Conservation (phyloP, 1,140 invertebrate genomes). For the Parapsyche elsis region DNA sequence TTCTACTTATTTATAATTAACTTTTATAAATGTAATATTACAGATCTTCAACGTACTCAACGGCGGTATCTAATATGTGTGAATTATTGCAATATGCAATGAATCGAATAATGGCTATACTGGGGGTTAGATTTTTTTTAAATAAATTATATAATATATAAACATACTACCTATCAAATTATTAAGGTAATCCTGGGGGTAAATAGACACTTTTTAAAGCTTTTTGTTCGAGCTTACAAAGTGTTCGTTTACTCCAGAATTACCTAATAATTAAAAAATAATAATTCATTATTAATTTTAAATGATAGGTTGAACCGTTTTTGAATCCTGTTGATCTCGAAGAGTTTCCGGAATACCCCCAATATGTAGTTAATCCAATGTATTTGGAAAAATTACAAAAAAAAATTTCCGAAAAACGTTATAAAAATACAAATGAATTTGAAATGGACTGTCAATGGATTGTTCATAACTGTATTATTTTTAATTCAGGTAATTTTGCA, state of each 20-base stretch:
- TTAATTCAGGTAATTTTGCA: constrained; percentile 74
- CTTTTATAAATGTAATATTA: no score
- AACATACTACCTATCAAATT: no score
- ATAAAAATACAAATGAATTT: constrained; percentile 81
- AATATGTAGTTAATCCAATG: constrained; percentile 74
- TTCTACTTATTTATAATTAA: no score
- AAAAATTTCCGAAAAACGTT: constrained; percentile 76
- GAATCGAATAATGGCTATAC: not conserved
- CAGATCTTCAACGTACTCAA: no score
- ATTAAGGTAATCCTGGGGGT: no score
- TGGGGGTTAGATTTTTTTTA: not conserved
- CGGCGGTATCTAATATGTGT: constrained; percentile 66
- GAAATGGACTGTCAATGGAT: constrained; percentile 84
- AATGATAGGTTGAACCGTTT: not conserved
- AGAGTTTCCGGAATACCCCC: not conserved
- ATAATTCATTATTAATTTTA: not conserved
- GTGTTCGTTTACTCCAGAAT: no score
- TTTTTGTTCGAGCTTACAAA: no score
- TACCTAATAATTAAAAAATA: no score
- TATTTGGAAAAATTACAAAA: constrained; percentile 75
- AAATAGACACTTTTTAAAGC: no score
- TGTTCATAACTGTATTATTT: constrained; percentile 83
- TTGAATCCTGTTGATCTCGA: not conserved
- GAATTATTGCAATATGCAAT: not conserved
- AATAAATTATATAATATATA: no score